Base-by-base conservation (phyloP, 2,888 invertebrate species). In the Drosophila colorata region DNA sequence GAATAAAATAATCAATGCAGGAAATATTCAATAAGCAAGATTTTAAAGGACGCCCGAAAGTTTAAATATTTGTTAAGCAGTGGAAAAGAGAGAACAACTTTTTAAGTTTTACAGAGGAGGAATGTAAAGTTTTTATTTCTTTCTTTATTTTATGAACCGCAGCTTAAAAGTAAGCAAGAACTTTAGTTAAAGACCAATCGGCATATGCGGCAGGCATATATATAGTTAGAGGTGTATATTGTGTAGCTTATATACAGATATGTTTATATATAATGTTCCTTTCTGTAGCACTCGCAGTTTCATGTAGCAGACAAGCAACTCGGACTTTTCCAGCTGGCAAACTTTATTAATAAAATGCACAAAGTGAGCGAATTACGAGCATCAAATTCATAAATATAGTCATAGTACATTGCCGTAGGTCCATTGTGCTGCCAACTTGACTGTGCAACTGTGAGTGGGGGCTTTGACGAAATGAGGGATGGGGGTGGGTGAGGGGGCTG, bases 291-390 rank as follows among this genome's bases (percentile, higher is more conserved):
- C 37, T 31, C 18, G 16, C 23, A 13, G 53, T 65, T 38, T 56
- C 25, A 40, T 65, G 73, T 20, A 25, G 49, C 69, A 74, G 74
- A 73, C 74, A 66, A 55, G 55, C 73, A 51, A 40, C 56, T 59
- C 56, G 35, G 73, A 58, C 46, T 16, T 53, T 25, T 37, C 28
- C 38, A 60, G 53, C 56, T 64, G 49, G 43, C 66, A 82, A 83
- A 83, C 83, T 83, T 83, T 83, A 87, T 88, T 88, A 88, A 83
- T 83, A 83, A 88, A 84, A 68, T 76, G 81, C 85, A 74, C 78
- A 73, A 80, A 88, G 74, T 69, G 81, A 74, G 68, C 69, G 58
- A 78, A 78, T 83, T 88, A 83, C 61, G 84, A 74, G 84, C 87
- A 77, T 63, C 68, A 74, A 68, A 73, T 76, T 61, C 61, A 67